Evolutionary conservation across 2,797 vertebrate genomes (phyloP).

Genomic region (Ibycter americanus): DNA sequence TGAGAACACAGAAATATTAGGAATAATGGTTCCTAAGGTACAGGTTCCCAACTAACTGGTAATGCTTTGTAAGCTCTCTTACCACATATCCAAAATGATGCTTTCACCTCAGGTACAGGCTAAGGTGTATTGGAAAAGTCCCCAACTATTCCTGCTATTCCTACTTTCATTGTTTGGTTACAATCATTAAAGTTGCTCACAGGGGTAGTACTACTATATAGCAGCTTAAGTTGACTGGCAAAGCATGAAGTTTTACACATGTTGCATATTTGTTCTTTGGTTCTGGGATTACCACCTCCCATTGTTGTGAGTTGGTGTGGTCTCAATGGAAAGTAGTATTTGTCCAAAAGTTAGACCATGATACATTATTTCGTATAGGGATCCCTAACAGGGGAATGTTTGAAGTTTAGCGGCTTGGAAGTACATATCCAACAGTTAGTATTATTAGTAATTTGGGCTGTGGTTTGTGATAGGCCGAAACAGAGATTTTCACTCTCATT

Average conservation of each 20-base stretch:
- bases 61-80: not conserved
- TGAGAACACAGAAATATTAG: not conserved
- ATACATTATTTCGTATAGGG: not conserved
- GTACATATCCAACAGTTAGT: not conserved
- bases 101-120: not conserved
- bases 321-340: not conserved
- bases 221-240: not conserved
- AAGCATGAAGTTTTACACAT: fast-evolving
- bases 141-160: not conserved
- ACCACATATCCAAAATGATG: fast-evolving
- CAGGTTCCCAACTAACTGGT: not conserved
- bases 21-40: not conserved
- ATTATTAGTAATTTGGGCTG: not conserved
- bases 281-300: not conserved
- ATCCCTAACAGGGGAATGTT: not conserved
- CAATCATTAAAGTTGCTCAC: not conserved
- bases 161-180: not conserved
- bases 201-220: not conserved
- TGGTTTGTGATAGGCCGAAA: not conserved
- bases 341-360: fast-evolving
- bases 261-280: not conserved
- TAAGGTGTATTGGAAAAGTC: not conserved
- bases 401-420: not conserved
- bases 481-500: not conserved
- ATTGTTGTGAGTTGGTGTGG: fast-evolving